Evolutionary conservation across 2,888 invertebrate species (phyloP).

Genomic region (Platycheirus albimanus): DNA sequence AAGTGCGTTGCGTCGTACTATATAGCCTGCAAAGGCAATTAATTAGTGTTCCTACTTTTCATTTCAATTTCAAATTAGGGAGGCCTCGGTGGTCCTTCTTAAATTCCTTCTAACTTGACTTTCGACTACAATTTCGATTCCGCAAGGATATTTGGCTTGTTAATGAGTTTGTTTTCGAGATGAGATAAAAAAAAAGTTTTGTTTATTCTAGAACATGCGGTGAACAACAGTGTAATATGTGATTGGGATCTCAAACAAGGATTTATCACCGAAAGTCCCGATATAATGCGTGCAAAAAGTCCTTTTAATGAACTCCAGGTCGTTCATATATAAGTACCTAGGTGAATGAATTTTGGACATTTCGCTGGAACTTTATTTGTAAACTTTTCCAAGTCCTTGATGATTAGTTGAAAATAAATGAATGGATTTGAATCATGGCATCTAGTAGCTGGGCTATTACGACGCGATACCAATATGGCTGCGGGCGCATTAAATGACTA

Average conservation of each 20-base stretch:
- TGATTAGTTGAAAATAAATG: constrained; percentile 73
- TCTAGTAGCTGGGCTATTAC: too few species aligned
- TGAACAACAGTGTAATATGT: constrained; percentile 14
- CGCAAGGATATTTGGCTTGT: constrained; percentile 57
- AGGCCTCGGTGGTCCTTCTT: background rate
- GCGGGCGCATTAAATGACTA: constrained; percentile 64
- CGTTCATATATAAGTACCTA: constrained; percentile 8
- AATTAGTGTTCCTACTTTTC: constrained; percentile 58
- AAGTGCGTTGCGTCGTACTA: constrained; percentile 18
- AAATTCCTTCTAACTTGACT: background rate
- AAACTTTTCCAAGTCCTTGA: constrained; percentile 55
- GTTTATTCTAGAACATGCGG: constrained; percentile 1
- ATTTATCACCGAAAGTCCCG: constrained; percentile 67
- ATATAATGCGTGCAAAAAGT: constrained; percentile 59
- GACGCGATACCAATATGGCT: too few species aligned
- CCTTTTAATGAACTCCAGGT: constrained; percentile 41
- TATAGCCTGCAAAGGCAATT: constrained; percentile 58
- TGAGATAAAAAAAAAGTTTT: constrained; percentile 56
- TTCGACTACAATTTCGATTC: constrained; percentile 51
- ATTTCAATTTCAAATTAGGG: constrained; percentile 15
- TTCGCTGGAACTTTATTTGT: constrained; percentile 55
- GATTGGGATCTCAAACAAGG: constrained; percentile 50
- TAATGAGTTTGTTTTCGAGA: constrained; percentile 66
- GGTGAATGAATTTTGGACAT: constrained; percentile 7
- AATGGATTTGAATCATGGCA: constrained; percentile 70